Conservation (phyloP, 2,888 invertebrate species). For the Coelopa pilipes region DNA sequence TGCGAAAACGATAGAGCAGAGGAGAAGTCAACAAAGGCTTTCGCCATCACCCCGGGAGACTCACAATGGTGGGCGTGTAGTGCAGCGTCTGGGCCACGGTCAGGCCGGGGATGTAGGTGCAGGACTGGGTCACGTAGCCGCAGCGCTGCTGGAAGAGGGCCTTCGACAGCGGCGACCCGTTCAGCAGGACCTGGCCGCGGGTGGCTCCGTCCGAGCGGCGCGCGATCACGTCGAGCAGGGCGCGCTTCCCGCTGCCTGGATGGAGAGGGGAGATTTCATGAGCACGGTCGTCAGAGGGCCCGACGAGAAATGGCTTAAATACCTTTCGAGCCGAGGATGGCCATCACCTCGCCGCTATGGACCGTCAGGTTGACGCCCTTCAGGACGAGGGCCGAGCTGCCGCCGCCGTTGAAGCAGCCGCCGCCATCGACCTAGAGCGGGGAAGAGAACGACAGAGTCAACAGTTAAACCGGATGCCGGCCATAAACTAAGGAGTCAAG, state of each 20-base stretch:
- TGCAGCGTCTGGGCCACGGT: constrained; percentile 88
- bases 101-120: constrained; percentile 84
- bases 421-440: constrained; percentile 78
- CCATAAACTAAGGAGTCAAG: constrained; percentile 1
- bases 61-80: constrained; percentile 82
- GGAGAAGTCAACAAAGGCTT: neutral
- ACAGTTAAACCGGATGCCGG: neutral
- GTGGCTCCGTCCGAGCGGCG: constrained; percentile 83
- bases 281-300: neutral
- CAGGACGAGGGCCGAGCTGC: constrained; percentile 86
- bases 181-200: constrained; percentile 88
- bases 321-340: constrained; percentile 93
- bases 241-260: constrained; percentile 92
- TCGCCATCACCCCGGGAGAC: constrained; percentile 31
- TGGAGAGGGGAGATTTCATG: neutral
- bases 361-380: constrained; percentile 93
- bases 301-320: constrained; percentile 37
- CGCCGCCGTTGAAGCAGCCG: constrained; percentile 79
- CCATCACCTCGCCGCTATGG: constrained; percentile 92
- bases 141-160: constrained; percentile 87
- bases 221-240: constrained; percentile 91
- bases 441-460: neutral
- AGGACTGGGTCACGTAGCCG: constrained; percentile 88
- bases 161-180: constrained; percentile 84
- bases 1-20: constrained; percentile 66